Percentiles rank a stretch among this genome's conserved stretches.
Conservation (phyloP, 2,888 invertebrate genomes). For the Hydriomena furcata region DNA sequence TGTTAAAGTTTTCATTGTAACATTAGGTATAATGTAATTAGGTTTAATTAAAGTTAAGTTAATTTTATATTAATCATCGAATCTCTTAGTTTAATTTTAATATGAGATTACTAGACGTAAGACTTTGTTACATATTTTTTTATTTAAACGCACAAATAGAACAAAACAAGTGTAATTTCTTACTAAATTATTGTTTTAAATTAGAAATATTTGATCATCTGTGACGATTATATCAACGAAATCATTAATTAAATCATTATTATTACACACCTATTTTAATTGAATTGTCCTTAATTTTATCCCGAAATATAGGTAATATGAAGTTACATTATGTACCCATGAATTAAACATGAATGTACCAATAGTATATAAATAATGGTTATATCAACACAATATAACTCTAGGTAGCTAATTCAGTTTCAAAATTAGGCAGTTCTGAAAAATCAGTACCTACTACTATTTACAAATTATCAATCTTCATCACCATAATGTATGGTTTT, state of each 20-base stretch:
- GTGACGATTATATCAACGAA: conserved; percentile 71
- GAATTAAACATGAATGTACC: no score
- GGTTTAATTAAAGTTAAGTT: conserved; percentile 37
- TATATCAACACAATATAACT: no score
- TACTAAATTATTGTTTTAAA: conserved; percentile 78
- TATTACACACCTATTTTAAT: conserved; percentile 47
- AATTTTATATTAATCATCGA: conserved; percentile 54
- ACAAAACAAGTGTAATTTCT: conserved; percentile 62
- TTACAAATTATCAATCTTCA: no score
- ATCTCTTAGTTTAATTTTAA: conserved; percentile 71
- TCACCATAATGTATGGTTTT: no score
- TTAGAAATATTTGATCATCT: conserved; percentile 59
- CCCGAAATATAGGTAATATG: no score
- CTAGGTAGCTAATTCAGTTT: no score
- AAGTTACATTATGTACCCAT: no score
- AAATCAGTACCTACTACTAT: no score
- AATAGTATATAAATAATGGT: no score
- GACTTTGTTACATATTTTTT: conserved; percentile 65
- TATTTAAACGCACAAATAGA: conserved; percentile 76
- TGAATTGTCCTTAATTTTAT: no score
- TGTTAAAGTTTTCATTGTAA: conserved; percentile 58
- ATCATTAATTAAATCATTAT: conserved; percentile 70
- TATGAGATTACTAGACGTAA: conserved; percentile 76
- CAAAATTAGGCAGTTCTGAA: no score
- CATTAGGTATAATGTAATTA: conserved; percentile 30